phyloP scores from a whole-genome alignment of 2,888 invertebrate genomes.

The Julus scandinavius region DNA sequence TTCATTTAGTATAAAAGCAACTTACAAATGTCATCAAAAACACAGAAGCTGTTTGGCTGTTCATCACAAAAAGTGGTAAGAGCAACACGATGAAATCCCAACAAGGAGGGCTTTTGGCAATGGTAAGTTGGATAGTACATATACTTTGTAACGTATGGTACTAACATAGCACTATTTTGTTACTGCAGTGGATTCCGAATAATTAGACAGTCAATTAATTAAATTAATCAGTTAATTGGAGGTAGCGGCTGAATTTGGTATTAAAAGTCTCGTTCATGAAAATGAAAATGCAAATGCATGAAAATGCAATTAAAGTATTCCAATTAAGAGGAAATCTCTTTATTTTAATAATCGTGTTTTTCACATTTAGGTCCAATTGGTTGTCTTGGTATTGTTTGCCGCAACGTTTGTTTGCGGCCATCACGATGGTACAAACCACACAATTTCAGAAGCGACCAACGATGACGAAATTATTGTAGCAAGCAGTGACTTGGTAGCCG shows the following conservation, averaged over 20 bases:
- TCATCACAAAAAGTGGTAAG: background rate
- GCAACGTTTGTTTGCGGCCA: background rate
- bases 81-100: background rate
- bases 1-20: background rate
- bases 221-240: too few species aligned
- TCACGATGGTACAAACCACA: background rate
- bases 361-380: background rate
- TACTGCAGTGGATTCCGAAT: background rate
- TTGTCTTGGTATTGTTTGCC: background rate
- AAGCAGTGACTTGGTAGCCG: constrained; percentile 29
- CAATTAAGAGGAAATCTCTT: too few species aligned
- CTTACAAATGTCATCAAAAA: background rate
- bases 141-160: background rate
- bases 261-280: too few species aligned
- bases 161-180: background rate
- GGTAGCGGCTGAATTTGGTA: too few species aligned
- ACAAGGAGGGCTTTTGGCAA: background rate
- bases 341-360: background rate
- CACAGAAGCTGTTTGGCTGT: background rate
- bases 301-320: too few species aligned
- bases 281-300: too few species aligned
- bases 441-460: background rate
- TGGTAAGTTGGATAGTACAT: background rate
- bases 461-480: background rate
- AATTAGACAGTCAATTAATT: too few species aligned